Evolutionary conservation across 2,888 invertebrate genomes (phyloP).

Genomic region (Pasiphila rectangulata): DNA sequence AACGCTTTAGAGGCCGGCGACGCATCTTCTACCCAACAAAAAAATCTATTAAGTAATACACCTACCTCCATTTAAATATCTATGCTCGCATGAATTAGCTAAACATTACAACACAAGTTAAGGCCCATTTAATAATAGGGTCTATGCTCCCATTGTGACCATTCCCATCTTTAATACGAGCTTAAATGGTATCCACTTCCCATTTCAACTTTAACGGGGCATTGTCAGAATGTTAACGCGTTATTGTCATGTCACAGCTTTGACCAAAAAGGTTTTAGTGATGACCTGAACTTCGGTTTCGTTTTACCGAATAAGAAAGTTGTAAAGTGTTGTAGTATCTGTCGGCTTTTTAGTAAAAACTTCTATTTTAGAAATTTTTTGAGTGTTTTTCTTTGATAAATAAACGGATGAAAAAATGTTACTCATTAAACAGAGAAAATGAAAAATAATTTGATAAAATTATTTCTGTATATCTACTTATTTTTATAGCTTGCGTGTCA

Average conservation of each 20-base stretch:
- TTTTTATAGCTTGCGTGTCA: too few relatives aligned
- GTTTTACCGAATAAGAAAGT: not conserved
- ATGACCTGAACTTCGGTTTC: not conserved
- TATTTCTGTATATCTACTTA: too few relatives aligned
- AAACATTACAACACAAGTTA: conserved; percentile 24
- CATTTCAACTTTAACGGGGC: conserved; percentile 61
- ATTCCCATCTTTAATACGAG: conserved; percentile 26
- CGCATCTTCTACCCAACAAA: too few relatives aligned
- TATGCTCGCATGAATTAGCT: conserved; percentile 1
- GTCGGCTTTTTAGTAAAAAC: too few relatives aligned
- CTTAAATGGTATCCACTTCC: conserved; percentile 53
- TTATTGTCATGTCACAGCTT: conserved; percentile 73
- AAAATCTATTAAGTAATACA: too few relatives aligned
- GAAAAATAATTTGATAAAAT: too few relatives aligned
- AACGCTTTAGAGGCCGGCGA: too few relatives aligned
- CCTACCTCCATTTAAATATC: not conserved
- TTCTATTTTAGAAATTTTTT: too few relatives aligned
- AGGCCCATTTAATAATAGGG: conserved; percentile 29
- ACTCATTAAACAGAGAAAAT: too few relatives aligned
- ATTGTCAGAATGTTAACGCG: conserved; percentile 72
- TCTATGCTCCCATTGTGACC: conserved; percentile 31
- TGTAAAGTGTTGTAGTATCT: not conserved
- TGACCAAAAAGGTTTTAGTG: conserved; percentile 52
- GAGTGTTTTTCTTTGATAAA: too few relatives aligned
- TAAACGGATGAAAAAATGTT: too few relatives aligned